phyloP scores from a whole-genome alignment of 2,797 vertebrate species.

The Sebastes vulpes region DNA sequence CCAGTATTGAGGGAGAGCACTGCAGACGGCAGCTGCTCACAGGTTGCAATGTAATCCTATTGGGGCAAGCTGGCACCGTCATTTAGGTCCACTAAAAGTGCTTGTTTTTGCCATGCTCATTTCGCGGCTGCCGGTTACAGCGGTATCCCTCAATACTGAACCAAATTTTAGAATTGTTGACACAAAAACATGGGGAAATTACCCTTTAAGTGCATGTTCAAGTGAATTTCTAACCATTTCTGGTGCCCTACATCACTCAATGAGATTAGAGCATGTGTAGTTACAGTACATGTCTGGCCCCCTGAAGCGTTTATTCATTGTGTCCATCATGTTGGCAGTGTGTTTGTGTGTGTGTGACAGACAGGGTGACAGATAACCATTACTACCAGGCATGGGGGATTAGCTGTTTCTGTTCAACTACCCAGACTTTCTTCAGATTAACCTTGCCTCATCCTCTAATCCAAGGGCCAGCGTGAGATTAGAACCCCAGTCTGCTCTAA shows the following conservation, averaged over 20 bases:
- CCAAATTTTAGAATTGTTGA: too few species aligned
- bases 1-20: too few species aligned
- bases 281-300: slow-evolving; percentile 11
- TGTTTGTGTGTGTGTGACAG: slow-evolving; percentile 1
- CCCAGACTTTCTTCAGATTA: slow-evolving; percentile 73
- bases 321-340: not conserved
- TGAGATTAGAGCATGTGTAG: slow-evolving; percentile 20
- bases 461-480: slow-evolving; percentile 54
- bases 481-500: slow-evolving; percentile 28
- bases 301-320: not conserved
- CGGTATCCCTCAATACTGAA: too few species aligned
- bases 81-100: too few species aligned
- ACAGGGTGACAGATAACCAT: slow-evolving; percentile 41
- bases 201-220: too few species aligned
- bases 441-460: slow-evolving; percentile 64
- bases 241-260: not conserved
- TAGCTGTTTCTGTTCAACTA: slow-evolving; percentile 54
- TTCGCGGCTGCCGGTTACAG: too few species aligned
- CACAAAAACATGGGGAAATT: not conserved
- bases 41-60: too few species aligned
- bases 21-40: too few species aligned
- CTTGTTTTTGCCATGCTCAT: too few species aligned
- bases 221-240: not conserved
- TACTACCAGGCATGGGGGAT: slow-evolving; percentile 31
- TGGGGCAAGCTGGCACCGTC: too few species aligned